A percentile compares a stretch with the other conserved stretches of the same genome.
Evolutionary conservation across 2,888 invertebrate species (phyloP).

Genomic region (Andrena chrysosceles): DNA sequence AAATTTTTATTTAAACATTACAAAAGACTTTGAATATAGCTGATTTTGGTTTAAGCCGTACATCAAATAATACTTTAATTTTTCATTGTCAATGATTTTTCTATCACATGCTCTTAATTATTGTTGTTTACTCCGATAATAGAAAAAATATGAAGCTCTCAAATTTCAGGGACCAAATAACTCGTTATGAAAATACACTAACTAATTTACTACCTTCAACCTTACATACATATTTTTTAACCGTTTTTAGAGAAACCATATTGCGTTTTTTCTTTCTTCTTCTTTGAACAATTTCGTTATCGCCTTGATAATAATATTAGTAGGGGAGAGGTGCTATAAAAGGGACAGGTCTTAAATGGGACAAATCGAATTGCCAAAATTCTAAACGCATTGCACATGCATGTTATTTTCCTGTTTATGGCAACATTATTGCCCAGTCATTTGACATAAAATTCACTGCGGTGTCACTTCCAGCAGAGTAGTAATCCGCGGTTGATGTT

Average conservation of each 20-base stretch:
- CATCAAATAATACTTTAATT: neutral
- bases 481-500: too few species aligned
- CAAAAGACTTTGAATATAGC: neutral
- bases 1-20: neutral
- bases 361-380: too few species aligned
- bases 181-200: constrained; percentile 28
- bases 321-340: too few species aligned
- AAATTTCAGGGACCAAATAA: constrained; percentile 60
- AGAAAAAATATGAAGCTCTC: constrained; percentile 7
- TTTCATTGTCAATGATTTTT: neutral
- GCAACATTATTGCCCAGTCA: too few species aligned
- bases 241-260: neutral
- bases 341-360: too few species aligned
- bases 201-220: neutral
- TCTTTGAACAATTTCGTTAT: neutral
- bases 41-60: too few species aligned
- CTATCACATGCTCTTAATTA: neutral
- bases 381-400: too few species aligned
- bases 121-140: neutral
- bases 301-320: neutral
- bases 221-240: neutral
- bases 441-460: too few species aligned
- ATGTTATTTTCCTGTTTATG: too few species aligned
- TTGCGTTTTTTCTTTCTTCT: neutral
- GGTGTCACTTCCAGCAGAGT: too few species aligned